These are phyloP conservation scores for Drosophila nigrodunni DNA, from an alignment of 1,140 invertebrate genomes.

Conservation along the genomic window DNA sequence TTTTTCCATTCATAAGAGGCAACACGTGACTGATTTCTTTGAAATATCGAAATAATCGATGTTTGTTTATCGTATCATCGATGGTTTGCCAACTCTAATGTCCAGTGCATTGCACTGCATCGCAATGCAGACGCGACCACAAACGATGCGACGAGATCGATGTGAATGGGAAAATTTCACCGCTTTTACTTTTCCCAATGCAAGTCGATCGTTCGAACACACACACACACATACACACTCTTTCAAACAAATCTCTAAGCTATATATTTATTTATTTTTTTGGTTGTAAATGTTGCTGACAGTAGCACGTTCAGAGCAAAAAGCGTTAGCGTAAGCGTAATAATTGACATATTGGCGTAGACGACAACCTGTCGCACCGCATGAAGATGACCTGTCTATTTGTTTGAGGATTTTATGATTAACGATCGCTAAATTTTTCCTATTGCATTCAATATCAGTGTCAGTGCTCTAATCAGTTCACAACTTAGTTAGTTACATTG, in stretches of 20 bases:
- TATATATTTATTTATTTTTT: conserved; percentile 11
- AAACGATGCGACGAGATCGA: conserved; percentile 64
- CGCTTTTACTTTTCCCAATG: conserved; percentile 78
- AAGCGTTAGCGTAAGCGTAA: conserved; percentile 60
- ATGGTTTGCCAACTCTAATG: background rate
- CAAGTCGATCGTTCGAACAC: conserved; percentile 34
- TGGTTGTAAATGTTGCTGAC: conserved; percentile 45
- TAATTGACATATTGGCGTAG: conserved; percentile 67
- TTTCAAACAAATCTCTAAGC: conserved; percentile 12
- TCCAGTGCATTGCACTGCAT: conserved; percentile 68
- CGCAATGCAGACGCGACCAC: conserved; percentile 47
- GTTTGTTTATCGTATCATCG: too few species aligned
- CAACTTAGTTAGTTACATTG: conserved; percentile 5
- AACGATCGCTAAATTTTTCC: conserved; percentile 11
- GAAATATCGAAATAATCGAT: too few species aligned
- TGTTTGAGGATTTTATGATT: background rate
- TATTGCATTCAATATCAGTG: conserved; percentile 14
- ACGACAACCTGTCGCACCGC: conserved; percentile 27
- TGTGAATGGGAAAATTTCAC: conserved; percentile 83
- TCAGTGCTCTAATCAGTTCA: conserved; percentile 15
- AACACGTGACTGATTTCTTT: too few species aligned
- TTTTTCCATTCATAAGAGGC: too few species aligned
- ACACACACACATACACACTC: conserved; percentile 16
- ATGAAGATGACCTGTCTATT: conserved; percentile 18
- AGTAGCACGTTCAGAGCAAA: conserved; percentile 42